These are phyloP conservation scores for Hartigia nigra DNA, from an alignment of 2,888 invertebrate genomes.

Conservation along the genomic window DNA sequence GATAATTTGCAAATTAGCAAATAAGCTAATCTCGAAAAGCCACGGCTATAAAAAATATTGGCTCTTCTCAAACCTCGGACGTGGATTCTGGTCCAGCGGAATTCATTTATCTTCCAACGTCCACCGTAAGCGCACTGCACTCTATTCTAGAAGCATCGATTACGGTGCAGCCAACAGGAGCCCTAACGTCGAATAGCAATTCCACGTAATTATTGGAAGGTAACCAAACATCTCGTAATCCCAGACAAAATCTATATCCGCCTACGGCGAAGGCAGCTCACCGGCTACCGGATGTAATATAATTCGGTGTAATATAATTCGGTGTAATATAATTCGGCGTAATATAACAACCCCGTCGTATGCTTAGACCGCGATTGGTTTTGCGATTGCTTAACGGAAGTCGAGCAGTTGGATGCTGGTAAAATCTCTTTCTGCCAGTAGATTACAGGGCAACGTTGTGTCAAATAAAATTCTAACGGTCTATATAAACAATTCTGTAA, in stretches of 20 bases:
- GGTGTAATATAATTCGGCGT: conserved; percentile 36
- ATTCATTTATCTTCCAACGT: not conserved
- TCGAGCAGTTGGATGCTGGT: conserved; percentile 35
- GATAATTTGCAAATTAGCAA: not conserved
- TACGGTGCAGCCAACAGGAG: not conserved
- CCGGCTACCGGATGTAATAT: conserved; percentile 25
- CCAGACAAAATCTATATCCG: conserved; percentile 46
- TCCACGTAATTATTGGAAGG: conserved; percentile 46
- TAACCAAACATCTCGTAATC: conserved; percentile 52
- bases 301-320: conserved; percentile 39
- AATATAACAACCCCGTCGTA: conserved; percentile 25
- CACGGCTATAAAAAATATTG: not conserved
- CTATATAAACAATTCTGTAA: not conserved
- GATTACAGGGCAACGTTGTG: not conserved
- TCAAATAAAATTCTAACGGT: not conserved
- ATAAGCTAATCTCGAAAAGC: not conserved
- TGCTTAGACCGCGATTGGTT: conserved; percentile 21
- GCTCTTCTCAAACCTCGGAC: not conserved
- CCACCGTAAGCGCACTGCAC: not conserved
- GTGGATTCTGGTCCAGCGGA: not conserved
- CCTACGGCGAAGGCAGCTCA: conserved; percentile 11
- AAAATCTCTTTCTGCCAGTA: conserved; percentile 10
- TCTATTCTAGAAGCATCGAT: not conserved
- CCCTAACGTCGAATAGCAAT: conserved; percentile 1
- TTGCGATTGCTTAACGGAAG: conserved; percentile 36